Evolutionary conservation across 2,797 vertebrate genomes (phyloP).

Genomic region (Ctenopoma kingsleyae): DNA sequence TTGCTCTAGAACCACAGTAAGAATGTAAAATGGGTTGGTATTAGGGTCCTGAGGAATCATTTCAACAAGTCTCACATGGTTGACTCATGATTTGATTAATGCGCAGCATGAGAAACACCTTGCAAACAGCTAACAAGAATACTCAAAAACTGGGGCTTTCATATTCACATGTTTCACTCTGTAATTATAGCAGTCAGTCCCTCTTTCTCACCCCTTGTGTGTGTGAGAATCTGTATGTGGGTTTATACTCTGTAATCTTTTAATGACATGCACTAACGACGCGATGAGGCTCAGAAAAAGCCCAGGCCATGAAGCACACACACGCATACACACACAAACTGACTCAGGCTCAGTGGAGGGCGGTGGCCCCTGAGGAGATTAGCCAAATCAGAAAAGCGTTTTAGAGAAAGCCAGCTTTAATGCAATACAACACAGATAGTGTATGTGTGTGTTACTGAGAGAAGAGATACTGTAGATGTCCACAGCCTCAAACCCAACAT

Average conservation of each 20-base stretch:
- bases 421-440: constrained; percentile 56
- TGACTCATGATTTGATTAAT: constrained; percentile 55
- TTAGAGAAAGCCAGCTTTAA: constrained; percentile 71
- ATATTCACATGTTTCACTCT: constrained; percentile 31
- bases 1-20: constrained; percentile 9
- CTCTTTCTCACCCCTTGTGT: constrained; percentile 14
- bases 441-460: constrained; percentile 19
- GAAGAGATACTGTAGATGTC: constrained; percentile 25
- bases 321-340: constrained; percentile 17
- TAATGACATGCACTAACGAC: constrained; percentile 81
- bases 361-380: constrained; percentile 73
- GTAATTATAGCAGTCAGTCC: constrained; percentile 49
- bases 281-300: constrained; percentile 70
- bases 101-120: constrained; percentile 51
- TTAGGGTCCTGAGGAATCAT: constrained; percentile 26
- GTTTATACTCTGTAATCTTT: constrained; percentile 82
- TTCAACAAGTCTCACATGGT: constrained; percentile 32
- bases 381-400: constrained; percentile 78
- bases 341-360: constrained; percentile 55
- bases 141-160: constrained; percentile 35
- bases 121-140: constrained; percentile 30
- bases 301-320: constrained; percentile 45
- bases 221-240: constrained; percentile 52
- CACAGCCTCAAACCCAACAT: constrained; percentile 24
- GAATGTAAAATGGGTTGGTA: neutral